phyloP scores from a whole-genome alignment of 2,888 invertebrate species.

The Notocelia uddmanniana region DNA sequence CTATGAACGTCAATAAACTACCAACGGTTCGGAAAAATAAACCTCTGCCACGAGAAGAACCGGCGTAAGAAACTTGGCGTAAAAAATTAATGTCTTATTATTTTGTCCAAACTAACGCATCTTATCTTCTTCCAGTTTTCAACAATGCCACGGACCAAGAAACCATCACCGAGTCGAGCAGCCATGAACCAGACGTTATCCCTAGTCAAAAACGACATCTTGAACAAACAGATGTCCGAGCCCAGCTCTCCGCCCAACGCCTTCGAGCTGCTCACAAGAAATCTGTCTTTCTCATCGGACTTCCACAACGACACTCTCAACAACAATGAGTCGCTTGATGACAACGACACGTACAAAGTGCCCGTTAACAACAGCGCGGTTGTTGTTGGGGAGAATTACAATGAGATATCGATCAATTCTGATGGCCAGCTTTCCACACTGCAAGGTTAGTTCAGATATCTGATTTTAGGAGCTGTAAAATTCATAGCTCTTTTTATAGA shows the following conservation, averaged over 20 bases:
- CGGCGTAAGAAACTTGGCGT: no score
- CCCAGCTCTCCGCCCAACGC: slow-evolving; percentile 65
- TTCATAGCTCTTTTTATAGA: no score
- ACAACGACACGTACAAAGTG: slow-evolving; percentile 81
- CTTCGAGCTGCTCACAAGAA: slow-evolving; percentile 79
- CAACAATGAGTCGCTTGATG: slow-evolving; percentile 71
- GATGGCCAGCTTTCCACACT: slow-evolving; percentile 80
- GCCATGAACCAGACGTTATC: slow-evolving; percentile 75
- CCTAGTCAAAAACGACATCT: slow-evolving; percentile 77
- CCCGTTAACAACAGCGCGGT: slow-evolving; percentile 77
- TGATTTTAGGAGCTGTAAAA: no score
- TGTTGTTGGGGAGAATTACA: slow-evolving; percentile 77
- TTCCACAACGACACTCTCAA: slow-evolving; percentile 83
- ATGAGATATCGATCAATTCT: slow-evolving; percentile 79
- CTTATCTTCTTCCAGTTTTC: slow-evolving; percentile 80
- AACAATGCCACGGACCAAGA: slow-evolving; percentile 87
- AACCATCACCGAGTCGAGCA: slow-evolving; percentile 76
- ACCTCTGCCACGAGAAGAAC: no score
- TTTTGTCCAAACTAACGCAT: background rate
- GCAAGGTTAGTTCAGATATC: slow-evolving; percentile 67
- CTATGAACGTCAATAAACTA: no score
- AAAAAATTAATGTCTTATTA: background rate
- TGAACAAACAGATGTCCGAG: slow-evolving; percentile 65
- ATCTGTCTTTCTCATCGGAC: slow-evolving; percentile 80
- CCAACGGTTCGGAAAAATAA: no score